A percentile compares a stretch with the other conserved stretches of the same genome.
Conservation (phyloP, 2,888 invertebrate species). For the Romanomermis culicivorax region DNA sequence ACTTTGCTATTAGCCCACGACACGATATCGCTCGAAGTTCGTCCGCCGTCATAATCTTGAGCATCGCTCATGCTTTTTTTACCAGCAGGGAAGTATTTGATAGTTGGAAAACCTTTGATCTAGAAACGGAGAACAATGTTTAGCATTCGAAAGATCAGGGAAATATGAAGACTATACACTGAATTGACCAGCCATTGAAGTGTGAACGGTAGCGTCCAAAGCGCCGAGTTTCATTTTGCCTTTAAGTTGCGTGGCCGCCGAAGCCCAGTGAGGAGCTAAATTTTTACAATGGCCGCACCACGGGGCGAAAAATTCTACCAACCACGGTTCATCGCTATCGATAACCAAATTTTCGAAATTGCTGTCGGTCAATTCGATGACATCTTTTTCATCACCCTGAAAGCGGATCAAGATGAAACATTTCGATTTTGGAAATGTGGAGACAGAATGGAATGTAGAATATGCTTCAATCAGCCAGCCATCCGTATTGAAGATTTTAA, state of each 20-base stretch:
- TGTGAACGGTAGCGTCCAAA: conserved; percentile 79
- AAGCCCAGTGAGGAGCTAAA: conserved; percentile 82
- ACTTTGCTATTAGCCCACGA: conserved; percentile 65
- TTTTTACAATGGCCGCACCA: conserved; percentile 86
- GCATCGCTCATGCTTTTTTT: conserved; percentile 26
- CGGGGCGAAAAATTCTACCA: conserved; percentile 84
- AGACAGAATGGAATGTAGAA: not conserved
- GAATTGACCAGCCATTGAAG: conserved; percentile 55
- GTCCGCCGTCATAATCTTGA: conserved; percentile 73
- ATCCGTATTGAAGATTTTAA: too few species aligned
- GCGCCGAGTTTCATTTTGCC: conserved; percentile 84
- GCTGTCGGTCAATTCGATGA: conserved; percentile 75
- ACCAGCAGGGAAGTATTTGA: conserved; percentile 61
- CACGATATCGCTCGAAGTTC: conserved; percentile 70
- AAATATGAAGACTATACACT: conserved; percentile 35
- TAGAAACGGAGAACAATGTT: conserved; percentile 13
- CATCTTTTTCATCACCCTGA: conserved; percentile 37
- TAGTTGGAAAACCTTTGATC: conserved; percentile 81
- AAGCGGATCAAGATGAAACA: conserved; percentile 1
- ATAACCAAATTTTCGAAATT: conserved; percentile 82
- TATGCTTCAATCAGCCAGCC: too few species aligned
- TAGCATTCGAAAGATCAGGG: conserved; percentile 4
- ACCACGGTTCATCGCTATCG: conserved; percentile 79
- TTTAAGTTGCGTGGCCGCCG: conserved; percentile 76
- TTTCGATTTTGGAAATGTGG: not conserved